Evolutionary conservation across 1,140 invertebrate genomes (phyloP).

Genomic region (Neodiprion virginianus): DNA sequence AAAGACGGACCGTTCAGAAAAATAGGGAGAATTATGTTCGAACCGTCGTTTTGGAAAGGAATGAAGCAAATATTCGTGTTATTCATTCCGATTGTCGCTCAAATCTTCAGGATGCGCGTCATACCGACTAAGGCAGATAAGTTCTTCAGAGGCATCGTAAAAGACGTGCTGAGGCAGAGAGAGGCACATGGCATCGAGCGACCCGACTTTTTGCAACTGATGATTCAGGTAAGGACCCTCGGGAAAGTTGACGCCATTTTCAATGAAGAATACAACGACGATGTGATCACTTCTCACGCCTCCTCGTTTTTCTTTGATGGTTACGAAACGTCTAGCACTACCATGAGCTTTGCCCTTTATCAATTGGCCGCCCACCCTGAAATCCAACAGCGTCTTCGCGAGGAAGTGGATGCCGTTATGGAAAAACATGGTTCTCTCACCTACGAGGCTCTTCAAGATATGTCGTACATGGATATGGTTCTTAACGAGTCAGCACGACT

Average conservation of each 20-base stretch:
- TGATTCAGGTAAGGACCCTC: conserved; percentile 32
- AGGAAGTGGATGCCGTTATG: conserved; percentile 59
- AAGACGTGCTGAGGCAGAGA: conserved; percentile 23
- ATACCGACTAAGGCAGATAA: conserved; percentile 13
- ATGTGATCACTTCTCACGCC: conserved; percentile 63
- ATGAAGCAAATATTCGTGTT: conserved; percentile 15
- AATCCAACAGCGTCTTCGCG: conserved; percentile 58
- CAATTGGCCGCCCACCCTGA: conserved; percentile 59
- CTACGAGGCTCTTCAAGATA: conserved; percentile 65
- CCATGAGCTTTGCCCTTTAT: conserved; percentile 67
- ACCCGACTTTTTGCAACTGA: conserved; percentile 42
- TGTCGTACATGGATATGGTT: conserved; percentile 66
- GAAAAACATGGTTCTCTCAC: conserved; percentile 59
- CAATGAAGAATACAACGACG: conserved; percentile 34
- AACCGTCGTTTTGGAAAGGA: background rate
- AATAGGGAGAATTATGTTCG: conserved; percentile 26
- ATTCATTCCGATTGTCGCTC: conserved; percentile 7
- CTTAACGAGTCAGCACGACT: conserved; percentile 57
- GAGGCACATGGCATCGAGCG: conserved; percentile 19
- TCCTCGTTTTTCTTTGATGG: conserved; percentile 73
- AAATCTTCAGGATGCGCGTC: conserved; percentile 19
- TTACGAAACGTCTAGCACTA: conserved; percentile 73
- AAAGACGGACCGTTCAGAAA: conserved; percentile 34
- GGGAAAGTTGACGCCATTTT: conserved; percentile 38
- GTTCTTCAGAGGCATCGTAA: conserved; percentile 30